Base-by-base conservation (phyloP, 2,888 invertebrate genomes). In the Drosophila gaucha region DNA sequence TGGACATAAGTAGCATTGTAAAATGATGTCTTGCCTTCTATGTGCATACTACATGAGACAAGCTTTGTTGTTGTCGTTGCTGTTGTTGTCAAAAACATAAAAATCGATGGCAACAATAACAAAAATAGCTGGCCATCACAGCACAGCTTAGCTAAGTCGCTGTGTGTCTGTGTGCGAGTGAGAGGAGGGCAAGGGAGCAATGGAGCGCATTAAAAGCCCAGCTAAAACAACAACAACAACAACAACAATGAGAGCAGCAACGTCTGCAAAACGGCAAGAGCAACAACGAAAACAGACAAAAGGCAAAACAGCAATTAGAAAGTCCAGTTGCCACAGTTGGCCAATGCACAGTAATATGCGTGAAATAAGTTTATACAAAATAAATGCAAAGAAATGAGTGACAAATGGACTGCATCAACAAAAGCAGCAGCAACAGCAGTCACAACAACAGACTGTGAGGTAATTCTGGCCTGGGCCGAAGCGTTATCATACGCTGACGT, bases 21-120 rank as follows among this genome's bases (percentile, higher is more conserved):
- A 80, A 84, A 84, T 86, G 82, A 86, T 80, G 84, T 84, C 76
- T 84, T 85, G 87, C 84, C 84, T 86, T 86, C 82, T 84, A 78
- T 78, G 86, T 73, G 86, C 75, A 83, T 51, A 64, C 77, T 16
- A 59, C 46, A 68, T 55, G 46, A 30, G 47, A 68, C 36, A 54
- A 60, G 59, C 35, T 58, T 26, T 26, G 46, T 14, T 33, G 31
- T 49, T 44, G 47, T 30, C 3, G 33, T 6, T 6, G 33, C 14
- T 71, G 39, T 63, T 63, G 55, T 58, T 67, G 59, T 66, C 44
- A 67, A 77, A 74, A 80, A 67, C 84, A 80, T 80, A 77, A 74
- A 78, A 85, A 86, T 78, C 79, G 72, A 78, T 84, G 78, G 47
- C 75, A 78, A 26, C 64, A 67, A 39, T 33, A 46, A 63, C 51